Conservation (phyloP, 1,140 invertebrate genomes). For the Ridgeia piscesae region DNA sequence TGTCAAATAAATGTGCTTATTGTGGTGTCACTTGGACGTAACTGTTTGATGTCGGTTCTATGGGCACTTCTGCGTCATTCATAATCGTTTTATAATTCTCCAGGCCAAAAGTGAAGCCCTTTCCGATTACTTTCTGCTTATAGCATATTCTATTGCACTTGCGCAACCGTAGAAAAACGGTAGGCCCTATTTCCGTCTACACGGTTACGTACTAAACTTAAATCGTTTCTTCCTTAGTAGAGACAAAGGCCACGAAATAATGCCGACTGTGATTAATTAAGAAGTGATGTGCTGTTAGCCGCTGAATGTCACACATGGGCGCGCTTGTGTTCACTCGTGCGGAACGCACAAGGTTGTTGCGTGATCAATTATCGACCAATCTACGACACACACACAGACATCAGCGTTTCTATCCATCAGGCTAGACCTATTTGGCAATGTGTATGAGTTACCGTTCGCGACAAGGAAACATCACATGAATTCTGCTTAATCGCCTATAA, state of each 20-base stretch:
- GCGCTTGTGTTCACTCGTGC: not conserved
- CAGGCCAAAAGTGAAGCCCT: too few relatives aligned
- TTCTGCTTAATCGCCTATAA: not conserved
- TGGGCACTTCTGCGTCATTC: too few relatives aligned
- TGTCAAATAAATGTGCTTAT: too few relatives aligned
- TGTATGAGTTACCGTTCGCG: not conserved
- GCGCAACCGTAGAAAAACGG: not conserved
- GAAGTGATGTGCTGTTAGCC: not conserved
- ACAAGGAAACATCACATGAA: not conserved
- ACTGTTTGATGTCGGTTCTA: too few relatives aligned
- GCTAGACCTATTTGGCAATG: not conserved
- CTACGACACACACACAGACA: not conserved
- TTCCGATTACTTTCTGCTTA: too few relatives aligned
- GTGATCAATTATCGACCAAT: not conserved
- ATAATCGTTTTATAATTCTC: too few relatives aligned
- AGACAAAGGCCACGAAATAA: not conserved
- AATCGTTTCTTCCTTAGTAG: not conserved
- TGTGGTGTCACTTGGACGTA: too few relatives aligned
- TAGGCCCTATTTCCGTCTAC: not conserved
- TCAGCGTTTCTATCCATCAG: not conserved
- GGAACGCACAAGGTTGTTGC: not conserved
- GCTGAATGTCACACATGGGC: not conserved
- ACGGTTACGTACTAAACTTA: not conserved
- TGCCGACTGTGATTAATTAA: not conserved
- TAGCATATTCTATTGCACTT: not conserved